Evolutionary conservation across 2,888 invertebrate species (phyloP).

Genomic region (Iphiclides podalirius): DNA sequence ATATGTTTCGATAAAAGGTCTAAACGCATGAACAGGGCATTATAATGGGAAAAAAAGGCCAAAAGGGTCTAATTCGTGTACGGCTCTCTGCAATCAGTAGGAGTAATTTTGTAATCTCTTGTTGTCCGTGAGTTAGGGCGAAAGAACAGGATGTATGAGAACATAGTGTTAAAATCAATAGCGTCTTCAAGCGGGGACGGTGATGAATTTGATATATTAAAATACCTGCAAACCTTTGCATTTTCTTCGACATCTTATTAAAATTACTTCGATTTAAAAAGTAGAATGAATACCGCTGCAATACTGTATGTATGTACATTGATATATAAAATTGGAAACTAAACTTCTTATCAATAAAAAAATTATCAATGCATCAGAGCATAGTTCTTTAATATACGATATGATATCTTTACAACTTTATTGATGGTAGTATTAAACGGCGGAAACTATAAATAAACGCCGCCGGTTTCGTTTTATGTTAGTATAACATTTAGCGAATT

Average conservation of each 20-base stretch:
- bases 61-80: slow-evolving; percentile 75
- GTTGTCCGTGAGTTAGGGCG: slow-evolving; percentile 28
- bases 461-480: slow-evolving; percentile 6
- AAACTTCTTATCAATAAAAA: slow-evolving; percentile 13
- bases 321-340: background rate
- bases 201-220: slow-evolving; percentile 67
- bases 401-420: slow-evolving; percentile 23
- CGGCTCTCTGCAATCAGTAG: slow-evolving; percentile 75
- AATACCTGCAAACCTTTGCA: slow-evolving; percentile 57
- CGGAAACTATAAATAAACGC: slow-evolving; percentile 11
- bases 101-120: slow-evolving; percentile 63
- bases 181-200: slow-evolving; percentile 64
- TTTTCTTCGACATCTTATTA: background rate
- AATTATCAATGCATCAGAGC: slow-evolving; percentile 15
- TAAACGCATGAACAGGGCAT: slow-evolving; percentile 74
- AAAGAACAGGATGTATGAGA: slow-evolving; percentile 43
- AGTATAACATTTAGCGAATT: slow-evolving; percentile 7
- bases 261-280: too few species aligned
- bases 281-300: too few species aligned
- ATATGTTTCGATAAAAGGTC: slow-evolving; percentile 75
- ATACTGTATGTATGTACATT: too few species aligned
- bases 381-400: slow-evolving; percentile 17
- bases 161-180: slow-evolving; percentile 68
- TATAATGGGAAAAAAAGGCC: slow-evolving; percentile 63
- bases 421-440: slow-evolving; percentile 14